Evolutionary conservation across 2,797 vertebrate genomes (phyloP).

Genomic region (Arctocebus calabarensis): DNA sequence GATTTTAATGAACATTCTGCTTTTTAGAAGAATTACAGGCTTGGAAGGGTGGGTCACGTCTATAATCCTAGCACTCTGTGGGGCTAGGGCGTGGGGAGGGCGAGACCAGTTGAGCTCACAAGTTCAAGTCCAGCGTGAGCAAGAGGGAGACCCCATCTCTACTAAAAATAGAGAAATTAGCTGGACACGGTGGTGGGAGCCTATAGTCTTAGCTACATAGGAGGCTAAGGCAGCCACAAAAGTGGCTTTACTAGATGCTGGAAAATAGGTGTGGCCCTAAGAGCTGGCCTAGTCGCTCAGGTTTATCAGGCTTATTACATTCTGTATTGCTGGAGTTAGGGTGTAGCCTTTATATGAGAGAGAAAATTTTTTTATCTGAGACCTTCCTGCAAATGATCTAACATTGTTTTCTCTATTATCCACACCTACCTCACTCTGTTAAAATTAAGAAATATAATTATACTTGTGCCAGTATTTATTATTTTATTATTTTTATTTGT

Average conservation of each 20-base stretch:
- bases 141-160: too few relatives aligned
- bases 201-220: too few relatives aligned
- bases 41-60: too few relatives aligned
- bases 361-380: neutral
- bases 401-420: conserved; percentile 16
- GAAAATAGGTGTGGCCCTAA: neutral
- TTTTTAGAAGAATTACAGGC: neutral
- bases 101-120: too few relatives aligned
- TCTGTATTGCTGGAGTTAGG: neutral
- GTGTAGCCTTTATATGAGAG: neutral
- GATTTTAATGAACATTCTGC: neutral
- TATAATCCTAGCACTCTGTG: too few relatives aligned
- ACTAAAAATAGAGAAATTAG: too few relatives aligned
- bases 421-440: neutral
- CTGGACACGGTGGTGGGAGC: too few relatives aligned
- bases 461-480: neutral
- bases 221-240: neutral
- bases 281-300: neutral
- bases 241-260: neutral
- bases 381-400: neutral
- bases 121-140: too few relatives aligned
- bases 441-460: conserved; percentile 52
- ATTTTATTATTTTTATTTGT: conserved; percentile 26
- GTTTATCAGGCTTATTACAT: neutral
- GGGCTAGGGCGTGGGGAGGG: too few relatives aligned